These are phyloP conservation scores for Cryptotis parvus DNA, from an alignment of 2,113 vertebrate species.

Conservation along the genomic window DNA sequence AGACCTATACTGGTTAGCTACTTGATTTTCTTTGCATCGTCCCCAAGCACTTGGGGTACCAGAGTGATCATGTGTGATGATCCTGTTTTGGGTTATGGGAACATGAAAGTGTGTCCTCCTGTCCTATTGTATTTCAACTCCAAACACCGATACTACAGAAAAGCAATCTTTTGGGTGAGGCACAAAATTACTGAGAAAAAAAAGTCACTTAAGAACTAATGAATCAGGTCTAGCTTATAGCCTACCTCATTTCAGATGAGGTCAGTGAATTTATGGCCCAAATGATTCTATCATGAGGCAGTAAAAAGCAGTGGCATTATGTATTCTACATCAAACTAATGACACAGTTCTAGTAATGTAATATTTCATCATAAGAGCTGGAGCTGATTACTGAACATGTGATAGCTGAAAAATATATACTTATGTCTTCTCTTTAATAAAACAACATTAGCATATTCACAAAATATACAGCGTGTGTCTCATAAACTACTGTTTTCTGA, in stretches of 20 bases:
- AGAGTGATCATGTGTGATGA: not conserved
- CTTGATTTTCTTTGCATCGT: constrained; percentile 58
- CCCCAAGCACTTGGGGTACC: not conserved
- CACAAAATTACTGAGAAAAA: constrained; percentile 85
- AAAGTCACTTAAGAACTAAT: constrained; percentile 88
- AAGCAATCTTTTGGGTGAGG: constrained; percentile 71
- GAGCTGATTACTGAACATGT: constrained; percentile 86
- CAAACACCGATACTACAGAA: constrained; percentile 71
- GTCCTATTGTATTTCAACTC: constrained; percentile 40
- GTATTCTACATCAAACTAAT: constrained; percentile 85
- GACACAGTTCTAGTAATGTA: constrained; percentile 86
- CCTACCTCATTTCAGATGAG: constrained; percentile 87
- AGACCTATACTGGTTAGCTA: constrained; percentile 65
- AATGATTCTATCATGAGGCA: constrained; percentile 86
- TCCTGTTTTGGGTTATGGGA: not conserved
- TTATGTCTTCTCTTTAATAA: constrained; percentile 82
- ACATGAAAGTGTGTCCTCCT: not conserved
- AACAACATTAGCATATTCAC: constrained; percentile 83
- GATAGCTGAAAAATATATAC: constrained; percentile 77
- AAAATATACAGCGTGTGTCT: constrained; percentile 68
- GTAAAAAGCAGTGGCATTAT: constrained; percentile 85
- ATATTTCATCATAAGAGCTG: constrained; percentile 84
- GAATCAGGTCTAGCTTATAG: constrained; percentile 85
- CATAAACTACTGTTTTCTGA: constrained; percentile 59
- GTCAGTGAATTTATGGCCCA: constrained; percentile 89